Conservation (phyloP, 1,140 invertebrate genomes). For the Cylas formicarius region DNA sequence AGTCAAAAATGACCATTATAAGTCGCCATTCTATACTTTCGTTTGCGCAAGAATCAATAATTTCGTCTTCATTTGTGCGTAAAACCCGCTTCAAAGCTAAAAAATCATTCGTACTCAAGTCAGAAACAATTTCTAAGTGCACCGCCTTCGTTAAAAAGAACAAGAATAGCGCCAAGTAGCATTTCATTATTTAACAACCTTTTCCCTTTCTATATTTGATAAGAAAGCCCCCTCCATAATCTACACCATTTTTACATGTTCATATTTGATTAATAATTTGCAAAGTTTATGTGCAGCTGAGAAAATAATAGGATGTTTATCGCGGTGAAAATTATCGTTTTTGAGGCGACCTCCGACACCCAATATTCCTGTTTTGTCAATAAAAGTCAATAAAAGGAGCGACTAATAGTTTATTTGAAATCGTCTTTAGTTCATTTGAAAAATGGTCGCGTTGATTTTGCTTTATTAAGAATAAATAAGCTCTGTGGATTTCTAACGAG, state of each 20-base stretch:
- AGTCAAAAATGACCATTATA: constrained; percentile 26
- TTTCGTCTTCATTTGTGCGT: constrained; percentile 24
- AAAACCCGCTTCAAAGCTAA: constrained; percentile 31
- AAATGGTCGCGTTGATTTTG: too few species aligned
- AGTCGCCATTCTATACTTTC: constrained; percentile 10
- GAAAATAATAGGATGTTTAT: constrained; percentile 31
- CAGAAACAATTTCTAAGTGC: constrained; percentile 36
- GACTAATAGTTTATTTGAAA: constrained; percentile 7
- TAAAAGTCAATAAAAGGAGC: constrained; percentile 8
- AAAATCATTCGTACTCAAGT: constrained; percentile 33
- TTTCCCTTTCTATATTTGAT: constrained; percentile 13
- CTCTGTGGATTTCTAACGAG: constrained; percentile 8
- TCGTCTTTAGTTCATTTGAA: constrained; percentile 9
- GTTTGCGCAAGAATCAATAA: neutral
- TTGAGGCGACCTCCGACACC: constrained; percentile 30
- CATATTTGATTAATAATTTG: constrained; percentile 18
- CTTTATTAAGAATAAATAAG: constrained; percentile 6
- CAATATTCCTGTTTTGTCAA: constrained; percentile 16
- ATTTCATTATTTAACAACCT: constrained; percentile 24
- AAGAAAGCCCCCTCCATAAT: constrained; percentile 30
- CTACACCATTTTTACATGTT: constrained; percentile 26
- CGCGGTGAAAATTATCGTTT: constrained; percentile 17
- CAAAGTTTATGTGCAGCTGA: constrained; percentile 21
- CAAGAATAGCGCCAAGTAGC: constrained; percentile 34
- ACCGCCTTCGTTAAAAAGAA: constrained; percentile 34